Percentiles rank a stretch among this genome's conserved stretches.
These are phyloP conservation scores for Nephrotoma appendiculata DNA, from an alignment of 2,888 invertebrate genomes.

Conservation along the genomic window DNA sequence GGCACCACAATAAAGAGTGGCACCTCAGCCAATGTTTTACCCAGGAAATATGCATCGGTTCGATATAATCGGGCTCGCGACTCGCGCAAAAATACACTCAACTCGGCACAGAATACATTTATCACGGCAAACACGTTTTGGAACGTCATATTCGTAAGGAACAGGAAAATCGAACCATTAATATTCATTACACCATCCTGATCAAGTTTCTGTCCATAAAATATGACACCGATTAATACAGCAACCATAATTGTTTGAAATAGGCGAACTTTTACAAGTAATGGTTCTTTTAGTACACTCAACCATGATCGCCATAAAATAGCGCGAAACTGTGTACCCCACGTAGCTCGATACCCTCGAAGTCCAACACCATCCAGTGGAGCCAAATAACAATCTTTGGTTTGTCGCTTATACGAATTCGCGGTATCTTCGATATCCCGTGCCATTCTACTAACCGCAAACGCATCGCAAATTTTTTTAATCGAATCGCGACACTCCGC, in stretches of 20 bases:
- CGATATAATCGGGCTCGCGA: constrained; percentile 83
- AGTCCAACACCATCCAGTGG: constrained; percentile 8
- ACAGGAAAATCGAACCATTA: constrained; percentile 81
- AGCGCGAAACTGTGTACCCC: constrained; percentile 77
- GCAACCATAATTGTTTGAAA: constrained; percentile 80
- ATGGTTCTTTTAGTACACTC: constrained; percentile 77
- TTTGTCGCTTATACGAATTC: background rate
- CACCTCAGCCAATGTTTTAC: constrained; percentile 78
- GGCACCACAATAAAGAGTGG: constrained; percentile 78
- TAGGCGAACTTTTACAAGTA: constrained; percentile 75
- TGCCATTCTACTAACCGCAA: constrained; percentile 27
- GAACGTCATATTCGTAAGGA: constrained; percentile 85
- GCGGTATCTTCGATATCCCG: background rate
- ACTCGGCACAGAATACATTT: constrained; percentile 80
- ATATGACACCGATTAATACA: constrained; percentile 75
- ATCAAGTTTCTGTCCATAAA: constrained; percentile 64
- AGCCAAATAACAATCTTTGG: constrained; percentile 3
- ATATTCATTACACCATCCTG: constrained; percentile 90
- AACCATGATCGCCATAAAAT: constrained; percentile 86
- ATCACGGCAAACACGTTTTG: constrained; percentile 91
- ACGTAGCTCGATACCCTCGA: constrained; percentile 59
- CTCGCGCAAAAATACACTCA: constrained; percentile 80
- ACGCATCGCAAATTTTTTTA: constrained; percentile 64
- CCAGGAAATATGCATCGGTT: constrained; percentile 78
- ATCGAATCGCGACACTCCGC: constrained; percentile 63